A percentile compares a stretch with the other conserved stretches of the same genome.
These are phyloP conservation scores for Caenorhabditis becei DNA, from an alignment of 2,888 invertebrate genomes.

Conservation along the genomic window DNA sequence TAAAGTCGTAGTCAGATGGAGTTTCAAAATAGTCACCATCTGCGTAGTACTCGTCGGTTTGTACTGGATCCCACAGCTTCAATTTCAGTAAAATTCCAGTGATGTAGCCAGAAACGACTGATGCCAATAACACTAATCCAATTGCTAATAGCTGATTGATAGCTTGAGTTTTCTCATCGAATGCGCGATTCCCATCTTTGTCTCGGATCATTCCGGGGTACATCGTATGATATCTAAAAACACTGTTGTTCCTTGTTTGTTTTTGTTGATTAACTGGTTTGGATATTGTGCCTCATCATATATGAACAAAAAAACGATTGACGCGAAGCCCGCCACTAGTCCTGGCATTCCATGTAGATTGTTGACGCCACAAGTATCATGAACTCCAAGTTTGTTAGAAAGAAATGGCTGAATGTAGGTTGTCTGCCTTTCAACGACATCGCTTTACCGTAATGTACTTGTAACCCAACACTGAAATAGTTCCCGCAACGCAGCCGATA, in stretches of 20 bases:
- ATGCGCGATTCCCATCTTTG: slow-evolving; percentile 67
- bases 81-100: slow-evolving; percentile 83
- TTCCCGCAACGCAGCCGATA: slow-evolving; percentile 79
- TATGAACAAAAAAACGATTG: slow-evolving; percentile 63
- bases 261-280: slow-evolving; percentile 58
- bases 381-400: slow-evolving; percentile 87
- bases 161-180: slow-evolving; percentile 88
- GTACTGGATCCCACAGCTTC: slow-evolving; percentile 75
- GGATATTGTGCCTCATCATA: slow-evolving; percentile 66
- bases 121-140: slow-evolving; percentile 87
- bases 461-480: slow-evolving; percentile 80
- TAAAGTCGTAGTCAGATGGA: slow-evolving; percentile 79
- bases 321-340: slow-evolving; percentile 70
- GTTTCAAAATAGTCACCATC: slow-evolving; percentile 80
- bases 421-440: not conserved
- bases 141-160: slow-evolving; percentile 88
- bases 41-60: slow-evolving; percentile 72
- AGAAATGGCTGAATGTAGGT: slow-evolving; percentile 85
- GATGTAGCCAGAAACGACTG: slow-evolving; percentile 87
- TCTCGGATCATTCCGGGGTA: slow-evolving; percentile 67
- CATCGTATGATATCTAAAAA: slow-evolving; percentile 66
- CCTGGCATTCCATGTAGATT: slow-evolving; percentile 79
- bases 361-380: slow-evolving; percentile 78
- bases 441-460: slow-evolving; percentile 72
- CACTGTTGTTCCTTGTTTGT: not conserved